Conservation (phyloP, 2,888 invertebrate species). For the Stegana nigrithorax region DNA sequence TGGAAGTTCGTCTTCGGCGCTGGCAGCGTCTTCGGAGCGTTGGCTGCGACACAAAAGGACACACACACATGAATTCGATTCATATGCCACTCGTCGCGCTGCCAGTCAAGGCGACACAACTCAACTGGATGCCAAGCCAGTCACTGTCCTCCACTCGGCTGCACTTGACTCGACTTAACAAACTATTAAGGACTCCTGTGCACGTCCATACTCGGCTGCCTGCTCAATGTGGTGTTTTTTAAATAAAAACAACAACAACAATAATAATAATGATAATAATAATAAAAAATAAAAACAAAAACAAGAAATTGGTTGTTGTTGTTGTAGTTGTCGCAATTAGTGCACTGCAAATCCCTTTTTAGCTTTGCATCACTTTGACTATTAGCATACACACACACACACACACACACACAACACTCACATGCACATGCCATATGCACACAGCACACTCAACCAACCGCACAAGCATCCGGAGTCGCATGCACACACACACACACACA, state of each 20-base stretch:
- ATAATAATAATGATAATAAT: too few relatives aligned
- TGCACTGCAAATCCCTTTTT: constrained; percentile 49
- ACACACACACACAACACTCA: constrained; percentile 4
- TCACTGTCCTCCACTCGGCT: neutral
- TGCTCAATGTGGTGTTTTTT: neutral
- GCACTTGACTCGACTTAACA: constrained; percentile 55
- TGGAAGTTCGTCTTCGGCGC: too few relatives aligned
- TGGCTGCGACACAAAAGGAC: too few relatives aligned
- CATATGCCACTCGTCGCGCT: neutral
- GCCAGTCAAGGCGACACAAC: neutral
- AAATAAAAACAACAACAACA: too few relatives aligned
- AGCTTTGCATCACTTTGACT: constrained; percentile 45
- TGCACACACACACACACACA: constrained; percentile 3
- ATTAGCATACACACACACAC: constrained; percentile 2
- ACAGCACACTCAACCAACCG: neutral
- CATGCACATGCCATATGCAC: neutral
- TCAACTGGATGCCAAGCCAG: too few relatives aligned
- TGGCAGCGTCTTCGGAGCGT: too few relatives aligned
- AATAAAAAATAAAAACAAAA: too few relatives aligned
- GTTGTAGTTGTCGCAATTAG: constrained; percentile 58
- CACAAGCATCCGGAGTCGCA: neutral
- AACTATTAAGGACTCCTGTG: constrained; percentile 51
- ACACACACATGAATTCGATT: too few relatives aligned
- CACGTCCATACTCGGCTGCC: neutral
- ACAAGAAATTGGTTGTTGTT: constrained; percentile 34